Percentiles rank a stretch among this genome's conserved stretches.
Conservation (phyloP, 2,113 vertebrate species). For the Eretmochelys imbricata region DNA sequence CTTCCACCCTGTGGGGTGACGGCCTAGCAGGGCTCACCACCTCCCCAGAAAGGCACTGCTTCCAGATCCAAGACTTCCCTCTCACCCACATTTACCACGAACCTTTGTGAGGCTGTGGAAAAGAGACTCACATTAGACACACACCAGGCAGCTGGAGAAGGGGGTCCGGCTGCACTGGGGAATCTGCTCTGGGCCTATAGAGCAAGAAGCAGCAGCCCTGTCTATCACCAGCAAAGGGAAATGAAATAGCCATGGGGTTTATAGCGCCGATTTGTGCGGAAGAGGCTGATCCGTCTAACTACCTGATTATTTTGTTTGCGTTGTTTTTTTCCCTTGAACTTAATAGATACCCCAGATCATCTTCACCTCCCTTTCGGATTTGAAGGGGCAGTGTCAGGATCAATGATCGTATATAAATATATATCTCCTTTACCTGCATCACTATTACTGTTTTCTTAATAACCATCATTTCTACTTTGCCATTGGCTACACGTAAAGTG, state of each 20-base stretch:
- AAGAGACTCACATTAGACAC: background rate
- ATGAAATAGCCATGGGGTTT: background rate
- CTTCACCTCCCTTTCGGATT: too few relatives aligned
- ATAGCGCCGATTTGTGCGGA: background rate
- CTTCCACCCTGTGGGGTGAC: background rate
- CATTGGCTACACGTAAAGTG: background rate
- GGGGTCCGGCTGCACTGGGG: background rate
- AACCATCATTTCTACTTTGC: background rate
- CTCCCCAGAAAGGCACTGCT: rapidly evolving
- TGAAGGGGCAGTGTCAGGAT: background rate
- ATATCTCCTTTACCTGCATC: background rate
- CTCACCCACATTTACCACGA: conserved; percentile 75
- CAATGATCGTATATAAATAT: background rate
- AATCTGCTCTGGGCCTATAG: background rate
- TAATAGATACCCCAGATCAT: background rate
- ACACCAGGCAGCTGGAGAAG: background rate
- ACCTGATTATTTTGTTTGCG: too few relatives aligned
- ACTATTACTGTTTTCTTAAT: background rate
- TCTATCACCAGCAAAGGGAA: background rate
- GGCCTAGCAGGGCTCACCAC: rapidly evolving
- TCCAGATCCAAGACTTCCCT: conserved; percentile 10
- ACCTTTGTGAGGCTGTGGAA: conserved; percentile 40
- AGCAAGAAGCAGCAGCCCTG: background rate
- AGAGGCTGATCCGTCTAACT: background rate
- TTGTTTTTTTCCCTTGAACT: background rate